phyloP scores from a whole-genome alignment of 1,140 invertebrate genomes.

The Pseudomyrmex gracilis region DNA sequence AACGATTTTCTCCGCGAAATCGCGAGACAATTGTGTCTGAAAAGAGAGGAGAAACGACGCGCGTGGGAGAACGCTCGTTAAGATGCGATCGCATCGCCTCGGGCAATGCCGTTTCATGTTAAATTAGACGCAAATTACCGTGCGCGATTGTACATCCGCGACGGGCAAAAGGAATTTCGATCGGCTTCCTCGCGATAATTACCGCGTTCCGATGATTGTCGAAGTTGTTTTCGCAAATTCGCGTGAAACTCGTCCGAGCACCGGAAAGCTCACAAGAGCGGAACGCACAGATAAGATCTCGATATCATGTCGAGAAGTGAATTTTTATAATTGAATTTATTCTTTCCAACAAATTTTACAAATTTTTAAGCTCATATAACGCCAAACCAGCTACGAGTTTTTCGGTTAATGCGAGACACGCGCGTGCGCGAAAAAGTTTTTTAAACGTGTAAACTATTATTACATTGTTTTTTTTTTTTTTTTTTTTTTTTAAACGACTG shows the following conservation, averaged over 20 bases:
- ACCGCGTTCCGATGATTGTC: not conserved
- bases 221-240: slow-evolving; percentile 23
- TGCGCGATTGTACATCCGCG: slow-evolving; percentile 1
- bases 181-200: slow-evolving; percentile 26
- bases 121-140: slow-evolving; percentile 50
- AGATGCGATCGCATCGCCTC: slow-evolving; percentile 31
- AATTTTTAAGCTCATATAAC: too few relatives aligned
- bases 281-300: not conserved
- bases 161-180: not conserved
- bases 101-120: slow-evolving; percentile 27
- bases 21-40: slow-evolving; percentile 38
- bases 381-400: too few relatives aligned
- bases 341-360: not conserved
- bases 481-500: too few relatives aligned
- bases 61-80: slow-evolving; percentile 53
- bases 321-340: not conserved
- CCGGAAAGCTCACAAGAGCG: not conserved
- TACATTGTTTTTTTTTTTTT: too few relatives aligned
- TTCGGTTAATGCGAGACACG: too few relatives aligned
- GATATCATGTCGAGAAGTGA: not conserved
- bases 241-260: not conserved
- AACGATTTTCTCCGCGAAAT: slow-evolving; percentile 39
- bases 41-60: slow-evolving; percentile 30
- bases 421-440: too few relatives aligned
- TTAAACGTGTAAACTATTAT: too few relatives aligned